Evolutionary conservation across 2,888 invertebrate species (phyloP), one percentile per base, ranked within the genome.

Genomic region (Agriopis leucophaearia): DNA sequence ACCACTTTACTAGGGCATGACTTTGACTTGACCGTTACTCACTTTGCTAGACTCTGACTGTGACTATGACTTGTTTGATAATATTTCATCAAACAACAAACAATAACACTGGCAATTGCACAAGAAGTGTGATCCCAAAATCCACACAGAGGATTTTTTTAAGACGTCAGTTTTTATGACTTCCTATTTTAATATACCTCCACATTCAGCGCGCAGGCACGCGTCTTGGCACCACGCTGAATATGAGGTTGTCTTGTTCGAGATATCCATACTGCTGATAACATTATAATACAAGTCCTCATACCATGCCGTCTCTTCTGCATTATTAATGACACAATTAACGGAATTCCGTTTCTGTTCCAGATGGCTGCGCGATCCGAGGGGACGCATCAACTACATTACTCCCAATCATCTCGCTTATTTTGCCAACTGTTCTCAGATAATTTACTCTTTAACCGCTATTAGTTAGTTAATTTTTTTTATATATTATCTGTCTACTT

Each of bases 401-500:
- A 66, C 66, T 68, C 56, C 52, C 67, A 38, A 58, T 77, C 27
- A 67, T 74, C 55, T 70, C 72, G 61, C 69, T 75, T 69, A 74
- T 74, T 64, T 66, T 78, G 64, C 75, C 75, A 16, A 74, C 71
- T 64, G 70, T 76, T 60, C 70, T 76, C 52, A 72, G 73, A 74
- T 74, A 77, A 73, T 61, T 73, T 64, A 27, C 12, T 68, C 27
- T 71, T 47, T 47, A 36, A 38, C 60, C 50, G 57, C 51, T 57
- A 45, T 65, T 75, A 77, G 75, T 72, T 77, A 75, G 75, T 69
- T 52, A 70, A 73, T 67, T 73, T 27, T 71, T 72, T 72, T 62
- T 69, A 66, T 66, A 72, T 55, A 59, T 70, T 69, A 65, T 64
- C 64, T 74, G 57, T 72, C 64, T 63, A 71, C 64, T 58, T 68